Evolutionary conservation across 1,140 invertebrate species (phyloP).

Genomic region (Bombus soroeensis): DNA sequence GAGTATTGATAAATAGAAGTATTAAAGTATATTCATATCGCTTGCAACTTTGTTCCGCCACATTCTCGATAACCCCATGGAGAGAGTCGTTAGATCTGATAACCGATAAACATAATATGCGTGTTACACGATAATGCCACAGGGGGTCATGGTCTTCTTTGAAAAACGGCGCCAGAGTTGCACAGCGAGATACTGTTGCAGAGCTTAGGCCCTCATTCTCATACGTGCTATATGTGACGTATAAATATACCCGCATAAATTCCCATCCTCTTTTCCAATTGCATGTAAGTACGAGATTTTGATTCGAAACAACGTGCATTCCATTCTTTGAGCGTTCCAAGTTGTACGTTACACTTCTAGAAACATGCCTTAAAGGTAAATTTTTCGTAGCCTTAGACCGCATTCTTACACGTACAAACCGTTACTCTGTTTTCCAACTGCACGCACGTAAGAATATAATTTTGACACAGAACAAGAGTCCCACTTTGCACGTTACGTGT

Average conservation of each 20-base stretch:
- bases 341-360: slow-evolving; percentile 14
- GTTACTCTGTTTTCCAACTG: slow-evolving; percentile 9
- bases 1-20: not conserved
- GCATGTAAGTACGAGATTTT: not conserved
- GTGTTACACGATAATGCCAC: not conserved
- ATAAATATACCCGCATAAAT: not conserved
- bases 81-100: not conserved
- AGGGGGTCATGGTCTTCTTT: not conserved
- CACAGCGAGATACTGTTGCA: not conserved
- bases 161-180: not conserved
- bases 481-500: not conserved
- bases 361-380: slow-evolving; percentile 16
- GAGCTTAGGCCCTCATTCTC: not conserved
- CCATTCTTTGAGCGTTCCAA: not conserved
- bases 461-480: slow-evolving; percentile 7
- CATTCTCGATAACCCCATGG: not conserved
- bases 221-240: not conserved
- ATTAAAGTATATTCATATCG: not conserved
- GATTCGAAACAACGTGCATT: not conserved
- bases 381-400: slow-evolving; percentile 1
- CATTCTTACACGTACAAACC: slow-evolving; percentile 23
- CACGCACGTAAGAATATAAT: slow-evolving; percentile 17
- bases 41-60: not conserved
- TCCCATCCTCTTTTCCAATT: not conserved
- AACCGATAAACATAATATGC: not conserved